Conservation (phyloP, 1,140 invertebrate genomes). For the Scaptomyza hsui region DNA sequence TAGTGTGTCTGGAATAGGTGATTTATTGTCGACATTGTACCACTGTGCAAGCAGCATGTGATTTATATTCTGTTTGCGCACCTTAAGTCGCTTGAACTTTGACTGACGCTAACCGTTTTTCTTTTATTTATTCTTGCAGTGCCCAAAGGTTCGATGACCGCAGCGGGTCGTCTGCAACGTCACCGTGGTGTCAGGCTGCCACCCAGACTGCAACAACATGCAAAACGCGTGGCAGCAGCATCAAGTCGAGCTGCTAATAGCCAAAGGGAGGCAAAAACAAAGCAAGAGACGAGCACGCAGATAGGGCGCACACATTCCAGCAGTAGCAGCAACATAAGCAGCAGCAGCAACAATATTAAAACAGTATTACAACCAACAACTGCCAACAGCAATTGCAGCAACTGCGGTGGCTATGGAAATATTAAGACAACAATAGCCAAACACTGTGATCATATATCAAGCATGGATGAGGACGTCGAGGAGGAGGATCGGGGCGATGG, state of each 20-base stretch:
- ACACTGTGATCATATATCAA: slow-evolving; percentile 31
- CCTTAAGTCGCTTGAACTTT: slow-evolving; percentile 13
- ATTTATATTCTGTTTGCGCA: background rate
- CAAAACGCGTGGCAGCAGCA: slow-evolving; percentile 5
- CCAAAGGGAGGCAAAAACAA: slow-evolving; percentile 14
- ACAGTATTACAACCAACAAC: slow-evolving; percentile 71
- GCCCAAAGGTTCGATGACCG: slow-evolving; percentile 60
- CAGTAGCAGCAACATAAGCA: slow-evolving; percentile 26
- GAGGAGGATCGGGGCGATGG: slow-evolving; percentile 37
- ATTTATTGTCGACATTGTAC: background rate
- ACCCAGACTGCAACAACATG: slow-evolving; percentile 24
- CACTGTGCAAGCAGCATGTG: slow-evolving; percentile 1
- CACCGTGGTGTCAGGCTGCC: slow-evolving; percentile 43
- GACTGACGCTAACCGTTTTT: slow-evolving; percentile 4
- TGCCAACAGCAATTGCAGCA: slow-evolving; percentile 36
- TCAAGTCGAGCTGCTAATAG: slow-evolving; percentile 14
- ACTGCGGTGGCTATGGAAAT: background rate
- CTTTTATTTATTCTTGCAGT: slow-evolving; percentile 50
- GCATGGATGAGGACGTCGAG: slow-evolving; percentile 20
- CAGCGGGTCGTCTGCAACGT: slow-evolving; percentile 29
- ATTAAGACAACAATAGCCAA: slow-evolving; percentile 34
- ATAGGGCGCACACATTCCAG: slow-evolving; percentile 44
- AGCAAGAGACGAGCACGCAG: slow-evolving; percentile 1
- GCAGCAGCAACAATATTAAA: slow-evolving; percentile 52
- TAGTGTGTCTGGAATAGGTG: slow-evolving; percentile 1